A percentile compares a stretch with the other conserved stretches of the same genome.
phyloP scores from a whole-genome alignment of 2,888 invertebrate species.

The Apodemia mormo region DNA sequence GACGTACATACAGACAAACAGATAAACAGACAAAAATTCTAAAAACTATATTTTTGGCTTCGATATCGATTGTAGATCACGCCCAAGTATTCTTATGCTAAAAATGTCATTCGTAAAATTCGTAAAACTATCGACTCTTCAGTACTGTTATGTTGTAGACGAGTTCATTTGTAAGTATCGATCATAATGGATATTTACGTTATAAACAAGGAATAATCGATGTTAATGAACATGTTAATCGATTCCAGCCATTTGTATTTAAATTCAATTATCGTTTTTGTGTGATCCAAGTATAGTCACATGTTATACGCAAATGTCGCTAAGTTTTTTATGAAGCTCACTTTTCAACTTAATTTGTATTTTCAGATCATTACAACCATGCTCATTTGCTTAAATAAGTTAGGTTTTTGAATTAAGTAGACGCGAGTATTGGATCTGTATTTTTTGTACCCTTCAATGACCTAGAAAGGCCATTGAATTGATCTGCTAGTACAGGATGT shows the following conservation, averaged over 20 bases:
- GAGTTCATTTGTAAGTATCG: neutral
- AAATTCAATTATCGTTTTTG: conserved; percentile 25
- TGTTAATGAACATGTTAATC: conserved; percentile 18
- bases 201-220: conserved; percentile 16
- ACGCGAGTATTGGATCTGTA: neutral
- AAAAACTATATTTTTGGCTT: no score
- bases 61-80: no score
- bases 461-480: neutral
- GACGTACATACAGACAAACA: no score
- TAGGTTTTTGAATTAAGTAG: neutral
- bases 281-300: conserved; percentile 17
- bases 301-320: conserved; percentile 3
- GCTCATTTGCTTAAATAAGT: conserved; percentile 1
- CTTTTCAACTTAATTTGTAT: conserved; percentile 6
- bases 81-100: neutral
- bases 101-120: neutral
- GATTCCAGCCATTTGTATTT: conserved; percentile 22
- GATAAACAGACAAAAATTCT: no score
- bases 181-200: neutral
- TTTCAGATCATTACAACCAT: neutral
- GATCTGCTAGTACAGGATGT: neutral
- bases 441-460: neutral
- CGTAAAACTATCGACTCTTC: neutral
- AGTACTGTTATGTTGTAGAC: neutral
- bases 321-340: neutral